These are phyloP conservation scores for Budorcas taxicolor DNA, from an alignment of 2,113 vertebrate species.

Conservation along the genomic window DNA sequence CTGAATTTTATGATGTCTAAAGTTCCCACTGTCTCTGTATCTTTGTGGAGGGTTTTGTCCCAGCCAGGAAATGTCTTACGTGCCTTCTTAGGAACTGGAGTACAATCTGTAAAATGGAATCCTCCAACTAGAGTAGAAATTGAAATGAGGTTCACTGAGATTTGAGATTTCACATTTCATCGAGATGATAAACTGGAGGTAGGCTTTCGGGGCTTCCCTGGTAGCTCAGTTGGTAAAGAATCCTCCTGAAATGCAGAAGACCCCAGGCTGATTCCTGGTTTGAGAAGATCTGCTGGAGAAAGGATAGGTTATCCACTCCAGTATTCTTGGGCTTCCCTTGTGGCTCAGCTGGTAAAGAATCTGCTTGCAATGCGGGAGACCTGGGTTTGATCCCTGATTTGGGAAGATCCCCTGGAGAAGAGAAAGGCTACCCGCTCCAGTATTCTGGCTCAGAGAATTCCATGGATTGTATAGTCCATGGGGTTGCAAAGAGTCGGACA, in stretches of 20 bases:
- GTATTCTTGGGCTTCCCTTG: not conserved
- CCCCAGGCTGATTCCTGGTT: not conserved
- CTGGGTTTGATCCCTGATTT: not conserved
- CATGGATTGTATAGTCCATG: not conserved
- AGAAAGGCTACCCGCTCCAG: not conserved
- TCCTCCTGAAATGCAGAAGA: not conserved
- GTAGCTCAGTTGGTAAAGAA: not conserved
- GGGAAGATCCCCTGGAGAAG: not conserved
- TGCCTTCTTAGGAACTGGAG: not conserved
- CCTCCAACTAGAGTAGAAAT: not conserved
- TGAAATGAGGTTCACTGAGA: not conserved
- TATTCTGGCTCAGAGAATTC: not conserved
- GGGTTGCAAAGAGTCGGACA: not conserved
- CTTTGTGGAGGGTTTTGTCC: not conserved
- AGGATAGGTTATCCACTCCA: not conserved
- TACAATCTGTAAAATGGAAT: not conserved
- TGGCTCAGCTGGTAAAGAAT: not conserved
- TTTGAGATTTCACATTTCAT: not conserved
- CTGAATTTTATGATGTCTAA: not conserved
- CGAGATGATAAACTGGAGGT: not conserved
- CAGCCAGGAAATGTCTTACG: not conserved
- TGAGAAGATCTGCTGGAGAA: not conserved
- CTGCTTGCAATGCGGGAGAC: rapidly evolving
- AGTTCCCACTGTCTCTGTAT: not conserved
- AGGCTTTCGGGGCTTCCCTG: not conserved